Percentiles rank a stretch among this genome's conserved stretches.
phyloP scores from a whole-genome alignment of 2,888 invertebrate species.

The Ephialtes manifestator region DNA sequence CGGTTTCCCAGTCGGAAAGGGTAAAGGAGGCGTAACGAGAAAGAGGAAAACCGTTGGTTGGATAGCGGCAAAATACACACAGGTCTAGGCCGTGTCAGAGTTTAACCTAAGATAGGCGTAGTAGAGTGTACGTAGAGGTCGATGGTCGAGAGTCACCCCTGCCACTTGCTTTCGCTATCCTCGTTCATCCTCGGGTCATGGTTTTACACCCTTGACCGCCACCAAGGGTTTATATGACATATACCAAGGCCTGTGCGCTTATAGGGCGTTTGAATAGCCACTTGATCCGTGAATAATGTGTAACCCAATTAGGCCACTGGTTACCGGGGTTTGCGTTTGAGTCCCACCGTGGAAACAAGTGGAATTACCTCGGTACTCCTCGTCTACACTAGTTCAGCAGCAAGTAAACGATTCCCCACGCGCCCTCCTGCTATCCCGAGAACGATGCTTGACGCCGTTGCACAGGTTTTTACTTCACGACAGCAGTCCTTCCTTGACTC shows the following conservation, averaged over 20 bases:
- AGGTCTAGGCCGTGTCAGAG: constrained; percentile 1
- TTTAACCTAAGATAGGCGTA: not conserved
- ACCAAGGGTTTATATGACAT: constrained; percentile 43
- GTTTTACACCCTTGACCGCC: constrained; percentile 52
- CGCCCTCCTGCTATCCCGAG: not conserved
- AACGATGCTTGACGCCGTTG: constrained; percentile 7
- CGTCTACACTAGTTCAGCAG: not conserved
- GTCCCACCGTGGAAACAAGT: constrained; percentile 30
- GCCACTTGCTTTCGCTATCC: not conserved
- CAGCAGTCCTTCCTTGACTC: constrained; percentile 12
- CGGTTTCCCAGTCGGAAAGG: not conserved
- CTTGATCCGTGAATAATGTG: constrained; percentile 61
- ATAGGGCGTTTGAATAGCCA: constrained; percentile 52
- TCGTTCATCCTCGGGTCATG: constrained; percentile 42
- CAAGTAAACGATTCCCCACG: not conserved
- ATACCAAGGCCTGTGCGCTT: constrained; percentile 15
- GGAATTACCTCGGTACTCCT: constrained; percentile 27
- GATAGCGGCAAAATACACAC: not conserved
- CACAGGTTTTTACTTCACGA: constrained; percentile 29
- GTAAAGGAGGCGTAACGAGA: not conserved
- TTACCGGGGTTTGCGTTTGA: not conserved
- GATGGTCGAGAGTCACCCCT: constrained; percentile 1
- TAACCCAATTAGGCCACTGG: constrained; percentile 52
- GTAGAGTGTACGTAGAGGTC: not conserved
- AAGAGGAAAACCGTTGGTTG: not conserved